Evolutionary conservation across 2,888 invertebrate genomes (phyloP).

Genomic region (Mesopsocus fuscifrons): DNA sequence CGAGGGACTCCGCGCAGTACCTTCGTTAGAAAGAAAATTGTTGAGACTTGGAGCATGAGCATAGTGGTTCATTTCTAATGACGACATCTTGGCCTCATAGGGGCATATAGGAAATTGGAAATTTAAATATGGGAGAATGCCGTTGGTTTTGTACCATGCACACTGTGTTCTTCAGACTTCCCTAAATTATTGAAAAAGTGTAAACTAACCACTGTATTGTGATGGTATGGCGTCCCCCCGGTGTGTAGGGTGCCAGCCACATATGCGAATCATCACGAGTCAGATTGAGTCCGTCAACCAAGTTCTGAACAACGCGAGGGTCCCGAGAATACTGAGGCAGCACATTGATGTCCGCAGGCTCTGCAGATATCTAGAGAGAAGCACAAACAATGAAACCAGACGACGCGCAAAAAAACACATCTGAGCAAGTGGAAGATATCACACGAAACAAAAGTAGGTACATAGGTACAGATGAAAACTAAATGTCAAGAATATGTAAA

Average conservation of each 20-base stretch:
- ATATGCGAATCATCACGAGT: slow-evolving; percentile 60
- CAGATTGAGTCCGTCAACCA: slow-evolving; percentile 49
- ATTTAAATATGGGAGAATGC: no score
- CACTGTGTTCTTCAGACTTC: no score
- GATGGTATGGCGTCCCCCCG: slow-evolving; percentile 37
- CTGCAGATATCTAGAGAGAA: slow-evolving; percentile 29
- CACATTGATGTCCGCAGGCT: slow-evolving; percentile 38
- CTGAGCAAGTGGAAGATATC: neutral
- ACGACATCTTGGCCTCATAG: no score
- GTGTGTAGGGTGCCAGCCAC: slow-evolving; percentile 49
- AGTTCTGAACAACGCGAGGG: slow-evolving; percentile 38
- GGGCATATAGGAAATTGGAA: no score
- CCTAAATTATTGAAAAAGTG: no score
- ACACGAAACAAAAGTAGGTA: neutral
- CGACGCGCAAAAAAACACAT: no score
- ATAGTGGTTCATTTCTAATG: no score
- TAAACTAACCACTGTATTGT: slow-evolving; percentile 26
- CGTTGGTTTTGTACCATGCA: no score
- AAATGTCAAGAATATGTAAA: no score
- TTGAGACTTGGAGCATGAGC: no score
- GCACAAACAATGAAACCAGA: neutral
- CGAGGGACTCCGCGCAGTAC: slow-evolving; percentile 26
- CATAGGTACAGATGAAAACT: no score
- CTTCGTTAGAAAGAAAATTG: no score
- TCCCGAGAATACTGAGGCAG: slow-evolving; percentile 45